These are phyloP conservation scores for Tachystola acroxantha DNA, from an alignment of 2,888 invertebrate genomes.

Conservation along the genomic window DNA sequence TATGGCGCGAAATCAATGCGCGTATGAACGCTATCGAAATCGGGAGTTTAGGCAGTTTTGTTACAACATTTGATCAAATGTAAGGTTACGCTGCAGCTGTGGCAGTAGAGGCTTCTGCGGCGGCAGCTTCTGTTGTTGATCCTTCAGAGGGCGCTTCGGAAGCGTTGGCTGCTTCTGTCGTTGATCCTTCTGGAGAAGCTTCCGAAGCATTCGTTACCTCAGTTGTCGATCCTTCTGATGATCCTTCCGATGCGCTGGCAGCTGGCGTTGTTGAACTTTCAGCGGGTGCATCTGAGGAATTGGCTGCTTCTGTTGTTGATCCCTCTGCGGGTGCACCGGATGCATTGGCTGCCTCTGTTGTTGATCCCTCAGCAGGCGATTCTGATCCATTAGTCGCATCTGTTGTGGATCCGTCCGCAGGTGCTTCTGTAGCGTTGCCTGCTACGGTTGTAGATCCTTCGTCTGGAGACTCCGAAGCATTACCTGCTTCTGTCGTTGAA, in stretches of 20 bases:
- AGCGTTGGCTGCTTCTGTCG: background rate
- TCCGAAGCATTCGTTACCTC: conserved; percentile 3
- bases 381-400: conserved; percentile 3
- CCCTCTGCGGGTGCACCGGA: conserved; percentile 9
- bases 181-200: background rate
- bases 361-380: conserved; percentile 4
- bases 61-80: conserved; percentile 8
- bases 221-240: conserved; percentile 5
- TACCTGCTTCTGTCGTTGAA: conserved; percentile 7
- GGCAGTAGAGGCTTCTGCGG: conserved; percentile 9
- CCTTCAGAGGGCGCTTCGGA: background rate
- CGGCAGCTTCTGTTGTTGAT: conserved; percentile 4
- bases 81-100: conserved; percentile 14
- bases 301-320: conserved; percentile 5
- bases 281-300: conserved; percentile 9
- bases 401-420: conserved; percentile 14
- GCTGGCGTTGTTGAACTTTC: conserved; percentile 6
- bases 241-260: background rate
- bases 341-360: conserved; percentile 10
- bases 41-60: conserved; percentile 1
- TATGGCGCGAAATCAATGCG: conserved; percentile 3
- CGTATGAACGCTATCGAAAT: background rate
- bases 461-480: background rate
- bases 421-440: conserved; percentile 8
- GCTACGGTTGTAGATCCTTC: conserved; percentile 6